Base-by-base conservation (phyloP, 2,797 vertebrate species). In the Aulostomus chinensis region DNA sequence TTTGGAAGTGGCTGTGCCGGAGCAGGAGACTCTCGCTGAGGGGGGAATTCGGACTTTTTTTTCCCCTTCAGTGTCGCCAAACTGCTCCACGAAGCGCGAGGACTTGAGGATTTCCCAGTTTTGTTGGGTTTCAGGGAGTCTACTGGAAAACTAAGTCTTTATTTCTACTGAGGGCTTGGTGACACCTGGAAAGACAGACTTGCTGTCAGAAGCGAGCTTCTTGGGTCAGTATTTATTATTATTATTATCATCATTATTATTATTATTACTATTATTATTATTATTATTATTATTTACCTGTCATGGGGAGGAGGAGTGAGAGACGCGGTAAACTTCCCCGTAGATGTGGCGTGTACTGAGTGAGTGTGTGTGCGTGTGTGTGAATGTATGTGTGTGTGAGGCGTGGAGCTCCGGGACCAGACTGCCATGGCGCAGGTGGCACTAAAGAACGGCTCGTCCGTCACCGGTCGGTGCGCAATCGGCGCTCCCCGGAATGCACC, bases 271-370 rank as follows among this genome's bases (percentile, higher is more conserved):
- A 14, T 14, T 43, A 9, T 40, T 12, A 2, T 5, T 38, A 12
- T 4, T 7, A 4, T n/a, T 8, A 9, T 22, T 4, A 1, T 13
- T n/a, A n/a, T n/a, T n/a, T n/a, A n/a, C n/a, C n/a, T n/a, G n/a
- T n/a, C n/a, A n/a, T n/a, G n/a, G n/a, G n/a, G n/a, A n/a, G n/a
- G 1, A 32, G 11, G 3, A 11, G 1, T 7, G 7, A 8, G 16
- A 42, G 10, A 21, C n/a, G n/a, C n/a, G n/a, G n/a, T n/a, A 43
- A 21, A 68, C 66, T 81, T 75, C 75, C 70, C 60, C 37, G 63
- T 68, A 68, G 15, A 60, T 55, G 37, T 21, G 36, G n/a, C n/a
- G n/a, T n/a, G n/a, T n/a, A n/a, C n/a, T n/a, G n/a, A n/a, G n/a
- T n/a, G n/a, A 2, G 51, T 20, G n/a, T 36, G 55, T 14, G 52